These are phyloP conservation scores for Sinocyclocheilus maitianheensis DNA, from an alignment of 2,113 vertebrate species.

Conservation along the genomic window DNA sequence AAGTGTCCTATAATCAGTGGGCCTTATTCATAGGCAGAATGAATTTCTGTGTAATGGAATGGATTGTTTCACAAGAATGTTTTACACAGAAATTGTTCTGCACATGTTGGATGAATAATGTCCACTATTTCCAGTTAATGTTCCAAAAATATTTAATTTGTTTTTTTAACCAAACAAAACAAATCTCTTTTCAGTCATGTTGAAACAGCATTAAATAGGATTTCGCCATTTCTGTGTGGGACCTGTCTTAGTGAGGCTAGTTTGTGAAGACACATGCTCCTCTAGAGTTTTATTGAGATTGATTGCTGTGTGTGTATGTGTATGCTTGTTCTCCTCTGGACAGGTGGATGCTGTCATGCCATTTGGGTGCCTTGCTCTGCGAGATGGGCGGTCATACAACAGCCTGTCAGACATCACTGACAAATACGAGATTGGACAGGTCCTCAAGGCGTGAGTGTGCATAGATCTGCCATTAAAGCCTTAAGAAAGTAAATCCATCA, in stretches of 20 bases:
- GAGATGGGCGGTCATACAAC: conserved; percentile 79
- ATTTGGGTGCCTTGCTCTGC: conserved; percentile 84
- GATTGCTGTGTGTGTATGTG: conserved; percentile 19
- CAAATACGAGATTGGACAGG: conserved; percentile 85
- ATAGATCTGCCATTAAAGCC: conserved; percentile 36
- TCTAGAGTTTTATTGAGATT: conserved; percentile 53
- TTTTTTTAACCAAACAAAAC: background rate
- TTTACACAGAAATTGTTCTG: background rate
- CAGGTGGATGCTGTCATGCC: conserved; percentile 81
- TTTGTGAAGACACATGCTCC: conserved; percentile 7
- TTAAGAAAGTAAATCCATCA: conserved; percentile 22
- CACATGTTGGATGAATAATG: background rate
- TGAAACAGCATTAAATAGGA: background rate
- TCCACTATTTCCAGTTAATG: background rate
- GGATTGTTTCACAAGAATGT: background rate
- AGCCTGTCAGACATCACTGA: conserved; percentile 81
- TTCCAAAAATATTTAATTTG: background rate
- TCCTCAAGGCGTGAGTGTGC: conserved; percentile 81
- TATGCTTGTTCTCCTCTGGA: conserved; percentile 38
- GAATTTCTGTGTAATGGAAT: background rate
- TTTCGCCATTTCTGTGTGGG: background rate
- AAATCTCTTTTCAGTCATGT: background rate
- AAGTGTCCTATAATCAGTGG: background rate
- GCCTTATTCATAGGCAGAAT: background rate
- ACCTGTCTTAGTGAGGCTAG: conserved; percentile 12